These are phyloP conservation scores for Haemorhous mexicanus DNA, from an alignment of 2,113 vertebrate species.

Conservation along the genomic window DNA sequence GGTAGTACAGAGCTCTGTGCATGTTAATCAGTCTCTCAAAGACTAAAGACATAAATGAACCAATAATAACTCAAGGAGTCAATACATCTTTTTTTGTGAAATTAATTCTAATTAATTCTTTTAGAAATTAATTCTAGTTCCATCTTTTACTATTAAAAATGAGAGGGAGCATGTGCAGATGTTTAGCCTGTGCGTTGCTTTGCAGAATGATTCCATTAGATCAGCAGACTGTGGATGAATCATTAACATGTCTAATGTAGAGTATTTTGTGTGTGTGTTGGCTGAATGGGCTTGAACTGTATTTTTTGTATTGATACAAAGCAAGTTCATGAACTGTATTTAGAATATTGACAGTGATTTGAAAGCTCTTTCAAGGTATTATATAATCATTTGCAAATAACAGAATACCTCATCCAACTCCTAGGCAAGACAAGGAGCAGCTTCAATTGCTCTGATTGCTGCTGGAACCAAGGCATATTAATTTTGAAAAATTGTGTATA, in stretches of 20 bases:
- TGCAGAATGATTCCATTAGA: background rate
- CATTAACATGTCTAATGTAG: background rate
- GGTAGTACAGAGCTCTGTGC: background rate
- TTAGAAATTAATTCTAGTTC: background rate
- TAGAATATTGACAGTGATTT: background rate
- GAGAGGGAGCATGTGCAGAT: background rate
- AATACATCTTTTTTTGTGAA: background rate
- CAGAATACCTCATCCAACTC: background rate
- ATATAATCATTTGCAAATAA: background rate
- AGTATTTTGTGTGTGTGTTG: background rate
- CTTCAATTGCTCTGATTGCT: background rate
- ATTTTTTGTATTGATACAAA: background rate
- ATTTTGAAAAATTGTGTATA: background rate
- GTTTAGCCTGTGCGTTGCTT: background rate
- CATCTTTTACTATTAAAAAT: background rate
- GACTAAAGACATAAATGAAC: background rate
- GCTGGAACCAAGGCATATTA: background rate
- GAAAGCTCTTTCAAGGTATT: constrained; percentile 24
- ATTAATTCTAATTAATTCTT: background rate
- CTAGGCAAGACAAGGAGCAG: background rate
- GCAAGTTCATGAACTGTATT: background rate
- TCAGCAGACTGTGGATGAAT: background rate
- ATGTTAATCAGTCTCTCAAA: background rate
- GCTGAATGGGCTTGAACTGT: background rate
- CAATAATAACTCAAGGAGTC: background rate